Evolutionary conservation across 2,113 vertebrate species (phyloP).

Genomic region (Cromileptes altivelis): DNA sequence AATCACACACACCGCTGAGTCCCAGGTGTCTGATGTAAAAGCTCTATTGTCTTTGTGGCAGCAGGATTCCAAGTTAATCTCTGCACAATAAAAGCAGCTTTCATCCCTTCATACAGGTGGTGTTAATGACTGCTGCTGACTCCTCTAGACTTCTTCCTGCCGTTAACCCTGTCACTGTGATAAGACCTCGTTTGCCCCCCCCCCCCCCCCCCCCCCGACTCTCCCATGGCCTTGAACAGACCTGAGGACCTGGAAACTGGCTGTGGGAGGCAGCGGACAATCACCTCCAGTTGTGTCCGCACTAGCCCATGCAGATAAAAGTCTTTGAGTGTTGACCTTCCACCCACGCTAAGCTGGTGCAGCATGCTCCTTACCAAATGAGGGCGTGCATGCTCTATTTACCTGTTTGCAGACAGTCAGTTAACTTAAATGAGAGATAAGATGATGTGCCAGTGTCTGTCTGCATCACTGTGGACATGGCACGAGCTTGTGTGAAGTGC

Average conservation of each 20-base stretch:
- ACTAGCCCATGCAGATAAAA: background rate
- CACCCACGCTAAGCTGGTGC: background rate
- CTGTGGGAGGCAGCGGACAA: background rate
- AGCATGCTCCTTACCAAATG: background rate
- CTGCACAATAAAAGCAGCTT: conserved; percentile 45
- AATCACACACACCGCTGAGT: background rate
- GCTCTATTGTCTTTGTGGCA: conserved; percentile 13
- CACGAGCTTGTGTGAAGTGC: too few species aligned
- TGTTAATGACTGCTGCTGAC: conserved; percentile 66
- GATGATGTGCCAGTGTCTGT: too few species aligned
- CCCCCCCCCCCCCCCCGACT: conserved; percentile 1
- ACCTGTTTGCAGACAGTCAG: background rate
- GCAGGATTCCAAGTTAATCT: conserved; percentile 47
- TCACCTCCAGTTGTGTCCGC: background rate
- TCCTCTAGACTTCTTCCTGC: conserved; percentile 26
- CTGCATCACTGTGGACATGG: background rate
- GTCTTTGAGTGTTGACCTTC: background rate
- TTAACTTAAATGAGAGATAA: background rate
- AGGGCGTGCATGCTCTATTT: background rate
- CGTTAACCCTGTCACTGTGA: conserved; percentile 58
- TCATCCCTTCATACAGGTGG: conserved; percentile 67
- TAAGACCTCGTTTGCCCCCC: background rate
- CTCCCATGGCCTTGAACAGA: background rate
- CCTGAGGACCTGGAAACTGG: background rate
- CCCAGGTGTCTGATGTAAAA: background rate